These are phyloP conservation scores for Eledona agricola DNA, from an alignment of 2,888 invertebrate genomes.

Conservation along the genomic window DNA sequence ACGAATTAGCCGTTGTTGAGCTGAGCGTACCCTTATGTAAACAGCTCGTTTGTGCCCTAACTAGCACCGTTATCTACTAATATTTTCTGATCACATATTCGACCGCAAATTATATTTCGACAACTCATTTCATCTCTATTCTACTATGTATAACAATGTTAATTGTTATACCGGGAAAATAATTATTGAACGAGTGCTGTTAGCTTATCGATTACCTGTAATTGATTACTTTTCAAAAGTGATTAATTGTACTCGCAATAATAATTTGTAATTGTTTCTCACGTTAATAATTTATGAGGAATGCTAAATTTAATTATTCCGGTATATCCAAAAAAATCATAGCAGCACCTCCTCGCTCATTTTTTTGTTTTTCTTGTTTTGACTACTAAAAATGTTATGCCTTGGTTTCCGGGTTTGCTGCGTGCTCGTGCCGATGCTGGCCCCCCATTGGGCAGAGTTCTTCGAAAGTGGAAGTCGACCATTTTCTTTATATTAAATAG, in stretches of 20 bases:
- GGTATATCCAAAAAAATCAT: no score
- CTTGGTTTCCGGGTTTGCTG: slow-evolving; percentile 8
- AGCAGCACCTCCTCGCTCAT: no score
- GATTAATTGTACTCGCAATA: slow-evolving; percentile 35
- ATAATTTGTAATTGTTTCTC: slow-evolving; percentile 36
- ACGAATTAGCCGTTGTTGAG: slow-evolving; percentile 15
- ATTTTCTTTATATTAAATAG: neutral
- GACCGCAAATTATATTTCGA: slow-evolving; percentile 11
- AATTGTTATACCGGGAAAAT: slow-evolving; percentile 36
- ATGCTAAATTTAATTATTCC: slow-evolving; percentile 33
- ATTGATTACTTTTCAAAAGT: slow-evolving; percentile 39
- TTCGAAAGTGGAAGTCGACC: slow-evolving; percentile 17
- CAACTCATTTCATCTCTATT: slow-evolving; percentile 4
- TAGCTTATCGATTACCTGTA: slow-evolving; percentile 38
- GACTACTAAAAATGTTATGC: neutral
- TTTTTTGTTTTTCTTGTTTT: slow-evolving; percentile 5
- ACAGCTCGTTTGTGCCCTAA: slow-evolving; percentile 21
- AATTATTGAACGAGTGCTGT: slow-evolving; percentile 37
- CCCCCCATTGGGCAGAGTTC: slow-evolving; percentile 5
- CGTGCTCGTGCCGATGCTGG: slow-evolving; percentile 3
- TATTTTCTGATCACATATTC: slow-evolving; percentile 17
- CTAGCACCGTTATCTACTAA: slow-evolving; percentile 18
- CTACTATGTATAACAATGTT: slow-evolving; percentile 31
- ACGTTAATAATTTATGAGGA: slow-evolving; percentile 29
- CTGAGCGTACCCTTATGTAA: slow-evolving; percentile 22